Conservation (phyloP, 2,888 invertebrate genomes). For the Oxycera nigricornis region DNA sequence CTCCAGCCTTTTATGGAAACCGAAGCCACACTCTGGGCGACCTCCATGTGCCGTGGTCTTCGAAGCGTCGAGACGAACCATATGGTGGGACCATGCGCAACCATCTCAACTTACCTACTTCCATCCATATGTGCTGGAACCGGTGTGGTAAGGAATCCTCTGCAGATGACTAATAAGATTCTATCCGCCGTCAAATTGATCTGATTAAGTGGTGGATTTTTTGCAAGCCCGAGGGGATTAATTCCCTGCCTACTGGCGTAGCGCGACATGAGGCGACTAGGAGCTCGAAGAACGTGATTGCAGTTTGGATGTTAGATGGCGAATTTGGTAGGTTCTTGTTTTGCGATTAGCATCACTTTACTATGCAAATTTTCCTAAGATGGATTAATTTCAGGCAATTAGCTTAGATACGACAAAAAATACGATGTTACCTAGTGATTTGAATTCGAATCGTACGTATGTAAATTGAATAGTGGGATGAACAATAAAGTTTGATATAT, state of each 20-base stretch:
- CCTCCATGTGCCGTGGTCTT: constrained; percentile 15
- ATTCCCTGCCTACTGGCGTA: background rate
- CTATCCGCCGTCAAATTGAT: constrained; percentile 20
- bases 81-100: background rate
- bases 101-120: constrained; percentile 1
- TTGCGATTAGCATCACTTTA: constrained; percentile 13
- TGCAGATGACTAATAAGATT: constrained; percentile 30
- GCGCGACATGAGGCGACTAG: background rate
- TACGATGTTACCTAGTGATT: background rate
- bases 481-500: too few relatives aligned
- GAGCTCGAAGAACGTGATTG: background rate
- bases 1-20: constrained; percentile 17
- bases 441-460: too few relatives aligned
- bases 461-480: too few relatives aligned
- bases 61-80: constrained; percentile 27
- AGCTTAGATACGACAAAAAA: too few relatives aligned
- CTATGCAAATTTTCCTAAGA: constrained; percentile 19
- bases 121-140: background rate
- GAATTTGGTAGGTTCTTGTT: background rate
- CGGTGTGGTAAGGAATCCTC: background rate
- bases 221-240: background rate
- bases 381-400: background rate
- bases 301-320: constrained; percentile 14
- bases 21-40: background rate
- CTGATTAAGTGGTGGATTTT: constrained; percentile 18